phyloP scores from a whole-genome alignment of 23 tunicate species.

The Ciona savignyi region DNA sequence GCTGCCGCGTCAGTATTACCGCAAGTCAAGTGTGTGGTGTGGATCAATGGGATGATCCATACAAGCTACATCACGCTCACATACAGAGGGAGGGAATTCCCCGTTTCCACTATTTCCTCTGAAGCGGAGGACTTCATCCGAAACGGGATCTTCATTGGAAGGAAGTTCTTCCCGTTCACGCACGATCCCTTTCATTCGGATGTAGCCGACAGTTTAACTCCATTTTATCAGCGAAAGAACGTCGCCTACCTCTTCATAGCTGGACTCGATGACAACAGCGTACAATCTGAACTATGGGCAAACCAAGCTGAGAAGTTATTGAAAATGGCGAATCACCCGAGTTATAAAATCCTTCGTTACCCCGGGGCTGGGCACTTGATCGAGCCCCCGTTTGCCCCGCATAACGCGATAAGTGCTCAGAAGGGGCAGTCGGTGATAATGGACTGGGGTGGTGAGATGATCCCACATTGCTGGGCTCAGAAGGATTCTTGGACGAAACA shows the following conservation, averaged over 20 bases:
- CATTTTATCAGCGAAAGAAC: conserved; percentile 8
- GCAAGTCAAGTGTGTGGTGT: conserved; percentile 23
- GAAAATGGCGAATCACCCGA: conserved; percentile 9
- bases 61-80: background rate
- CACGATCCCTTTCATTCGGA: background rate
- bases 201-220: background rate
- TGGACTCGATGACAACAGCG: conserved; percentile 15
- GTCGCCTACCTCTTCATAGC: conserved; percentile 32
- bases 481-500: conserved; percentile 53
- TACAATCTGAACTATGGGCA: conserved; percentile 11
- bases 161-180: background rate
- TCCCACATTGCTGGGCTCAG: conserved; percentile 63
- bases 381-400: conserved; percentile 27
- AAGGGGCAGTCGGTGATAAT: background rate
- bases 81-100: background rate
- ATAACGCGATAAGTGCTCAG: background rate
- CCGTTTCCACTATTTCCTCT: background rate
- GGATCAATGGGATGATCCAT: conserved; percentile 22
- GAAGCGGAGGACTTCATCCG: background rate
- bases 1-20: conserved; percentile 13
- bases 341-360: conserved; percentile 24
- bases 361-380: conserved; percentile 59
- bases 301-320: conserved; percentile 26
- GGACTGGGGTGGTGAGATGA: conserved; percentile 51
- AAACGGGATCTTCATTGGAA: background rate